phyloP scores from a whole-genome alignment of 1,140 invertebrate species.

The Hirudo medicinalis region DNA sequence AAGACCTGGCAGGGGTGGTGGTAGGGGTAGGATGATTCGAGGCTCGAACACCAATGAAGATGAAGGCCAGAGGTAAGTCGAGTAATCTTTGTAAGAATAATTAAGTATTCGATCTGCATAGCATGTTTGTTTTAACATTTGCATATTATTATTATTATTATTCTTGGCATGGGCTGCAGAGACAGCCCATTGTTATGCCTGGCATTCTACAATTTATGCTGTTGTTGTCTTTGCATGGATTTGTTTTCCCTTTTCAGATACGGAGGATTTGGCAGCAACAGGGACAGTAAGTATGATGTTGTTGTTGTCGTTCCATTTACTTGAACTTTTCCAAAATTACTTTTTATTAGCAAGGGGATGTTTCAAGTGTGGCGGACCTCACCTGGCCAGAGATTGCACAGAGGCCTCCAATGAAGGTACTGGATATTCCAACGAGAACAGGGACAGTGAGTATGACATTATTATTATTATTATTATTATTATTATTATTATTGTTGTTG shows the following conservation, averaged over 20 bases:
- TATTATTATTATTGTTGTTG: not conserved
- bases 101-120: not conserved
- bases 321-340: not conserved
- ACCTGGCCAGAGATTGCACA: conserved; percentile 31
- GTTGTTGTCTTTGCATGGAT: not conserved
- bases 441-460: not conserved
- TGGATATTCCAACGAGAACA: conserved; percentile 4
- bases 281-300: not conserved
- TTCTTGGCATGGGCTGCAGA: no score
- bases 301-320: not conserved
- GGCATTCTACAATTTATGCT: no score
- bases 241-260: conserved; percentile 6
- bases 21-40: conserved; percentile 9
- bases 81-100: not conserved
- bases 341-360: conserved; percentile 21
- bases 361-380: conserved; percentile 31
- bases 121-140: not conserved
- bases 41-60: not conserved
- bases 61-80: not conserved
- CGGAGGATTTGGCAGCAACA: conserved; percentile 17
- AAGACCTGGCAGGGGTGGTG: conserved; percentile 14
- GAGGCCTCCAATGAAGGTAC: conserved; percentile 19
- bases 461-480: conserved; percentile 4
- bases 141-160: no score
- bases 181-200: not conserved